These are phyloP conservation scores for Mythimna albipuncta DNA, from an alignment of 2,888 invertebrate species.

Conservation along the genomic window DNA sequence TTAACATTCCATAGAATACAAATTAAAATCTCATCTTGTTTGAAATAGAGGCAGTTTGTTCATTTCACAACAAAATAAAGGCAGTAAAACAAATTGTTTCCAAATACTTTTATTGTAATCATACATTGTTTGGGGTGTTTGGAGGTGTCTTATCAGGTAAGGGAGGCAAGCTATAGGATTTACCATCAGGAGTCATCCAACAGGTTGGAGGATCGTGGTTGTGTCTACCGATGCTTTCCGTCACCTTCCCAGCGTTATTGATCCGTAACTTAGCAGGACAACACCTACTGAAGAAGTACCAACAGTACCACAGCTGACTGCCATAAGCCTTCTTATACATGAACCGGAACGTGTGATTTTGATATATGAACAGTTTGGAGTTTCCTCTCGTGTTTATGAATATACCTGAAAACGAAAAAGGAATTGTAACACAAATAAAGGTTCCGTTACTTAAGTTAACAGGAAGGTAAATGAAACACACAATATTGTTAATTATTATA, in stretches of 20 bases:
- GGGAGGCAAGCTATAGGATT: slow-evolving; percentile 85
- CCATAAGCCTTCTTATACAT: slow-evolving; percentile 89
- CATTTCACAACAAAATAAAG: slow-evolving; percentile 65
- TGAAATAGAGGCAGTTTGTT: slow-evolving; percentile 73
- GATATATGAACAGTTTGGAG: slow-evolving; percentile 88
- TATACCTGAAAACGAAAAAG: slow-evolving; percentile 82
- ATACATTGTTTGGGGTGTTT: slow-evolving; percentile 68
- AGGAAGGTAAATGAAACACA: slow-evolving; percentile 74
- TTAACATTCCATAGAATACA: slow-evolving; percentile 65
- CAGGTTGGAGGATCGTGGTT: slow-evolving; percentile 88
- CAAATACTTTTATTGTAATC: slow-evolving; percentile 71
- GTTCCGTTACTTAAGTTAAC: slow-evolving; percentile 31
- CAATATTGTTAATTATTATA: slow-evolving; percentile 43
- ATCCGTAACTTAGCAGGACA: slow-evolving; percentile 87
- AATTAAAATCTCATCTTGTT: slow-evolving; percentile 71
- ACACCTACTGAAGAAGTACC: slow-evolving; percentile 89
- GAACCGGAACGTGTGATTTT: slow-evolving; percentile 88
- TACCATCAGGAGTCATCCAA: slow-evolving; percentile 89
- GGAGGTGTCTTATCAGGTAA: slow-evolving; percentile 74
- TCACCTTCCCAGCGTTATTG: slow-evolving; percentile 86
- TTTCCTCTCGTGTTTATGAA: slow-evolving; percentile 89
- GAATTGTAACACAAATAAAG: slow-evolving; percentile 57
- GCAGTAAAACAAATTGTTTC: slow-evolving; percentile 63
- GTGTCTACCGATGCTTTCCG: slow-evolving; percentile 86
- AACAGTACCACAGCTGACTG: slow-evolving; percentile 89